phyloP scores from a whole-genome alignment of 2,797 vertebrate species.

The Acipenser oxyrinchus region DNA sequence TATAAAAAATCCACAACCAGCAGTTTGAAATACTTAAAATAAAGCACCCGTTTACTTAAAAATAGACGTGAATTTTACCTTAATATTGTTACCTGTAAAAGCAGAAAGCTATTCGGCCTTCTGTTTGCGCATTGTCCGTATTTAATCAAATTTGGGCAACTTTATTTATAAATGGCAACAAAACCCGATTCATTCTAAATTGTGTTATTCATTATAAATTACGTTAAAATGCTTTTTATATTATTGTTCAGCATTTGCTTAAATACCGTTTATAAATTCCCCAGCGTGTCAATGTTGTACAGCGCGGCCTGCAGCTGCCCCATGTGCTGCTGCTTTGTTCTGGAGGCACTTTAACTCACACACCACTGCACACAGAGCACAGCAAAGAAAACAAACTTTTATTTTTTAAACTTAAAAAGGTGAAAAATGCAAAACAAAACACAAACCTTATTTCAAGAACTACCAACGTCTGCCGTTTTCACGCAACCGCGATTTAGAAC shows the following conservation, averaged over 20 bases:
- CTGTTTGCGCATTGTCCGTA: neutral
- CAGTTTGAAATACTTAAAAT: neutral
- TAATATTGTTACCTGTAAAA: neutral
- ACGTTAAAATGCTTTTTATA: too few species aligned
- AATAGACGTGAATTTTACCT: neutral
- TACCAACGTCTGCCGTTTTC: slow-evolving; percentile 21
- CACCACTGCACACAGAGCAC: slow-evolving; percentile 35
- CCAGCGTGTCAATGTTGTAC: slow-evolving; percentile 26
- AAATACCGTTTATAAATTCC: neutral
- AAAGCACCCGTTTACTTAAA: too few species aligned
- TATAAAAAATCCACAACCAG: too few species aligned
- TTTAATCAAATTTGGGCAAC: neutral
- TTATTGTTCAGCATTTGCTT: too few species aligned
- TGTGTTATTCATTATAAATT: too few species aligned
- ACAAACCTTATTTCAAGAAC: neutral
- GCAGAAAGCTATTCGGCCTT: neutral
- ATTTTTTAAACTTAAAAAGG: neutral
- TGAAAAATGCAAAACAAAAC: too few species aligned
- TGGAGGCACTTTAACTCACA: slow-evolving; percentile 66
- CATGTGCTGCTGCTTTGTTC: slow-evolving; percentile 86
- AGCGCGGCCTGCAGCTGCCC: slow-evolving; percentile 58
- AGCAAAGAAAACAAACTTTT: slow-evolving; percentile 27
- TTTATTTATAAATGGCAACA: too few species aligned
- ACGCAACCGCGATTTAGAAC: slow-evolving; percentile 7
- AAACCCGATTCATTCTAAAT: too few species aligned